These are phyloP conservation scores for Nomia melanderi DNA, from an alignment of 1,140 invertebrate species.

Conservation along the genomic window DNA sequence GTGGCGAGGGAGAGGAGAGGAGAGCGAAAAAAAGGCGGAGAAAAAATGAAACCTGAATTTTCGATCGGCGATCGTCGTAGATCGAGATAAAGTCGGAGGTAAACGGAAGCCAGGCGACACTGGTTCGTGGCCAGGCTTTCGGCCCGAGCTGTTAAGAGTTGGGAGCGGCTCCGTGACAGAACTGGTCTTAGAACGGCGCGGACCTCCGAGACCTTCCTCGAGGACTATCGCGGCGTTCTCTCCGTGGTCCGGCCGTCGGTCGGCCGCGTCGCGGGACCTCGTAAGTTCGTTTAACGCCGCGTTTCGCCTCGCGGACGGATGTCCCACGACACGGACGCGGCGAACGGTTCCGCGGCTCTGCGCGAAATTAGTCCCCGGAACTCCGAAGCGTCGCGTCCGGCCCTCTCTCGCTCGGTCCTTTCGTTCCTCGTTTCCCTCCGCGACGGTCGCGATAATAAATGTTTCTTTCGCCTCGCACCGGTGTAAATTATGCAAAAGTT, in stretches of 20 bases:
- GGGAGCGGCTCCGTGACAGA: slow-evolving; percentile 71
- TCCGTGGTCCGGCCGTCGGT: background rate
- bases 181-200: slow-evolving; percentile 64
- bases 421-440: background rate
- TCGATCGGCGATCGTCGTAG: slow-evolving; percentile 58
- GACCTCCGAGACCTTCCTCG: slow-evolving; percentile 40
- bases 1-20: background rate
- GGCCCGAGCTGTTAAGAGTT: slow-evolving; percentile 63
- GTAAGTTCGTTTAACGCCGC: background rate
- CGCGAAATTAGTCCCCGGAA: slow-evolving; percentile 32
- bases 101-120: slow-evolving; percentile 64
- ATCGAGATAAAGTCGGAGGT: slow-evolving; percentile 58
- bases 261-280: no score
- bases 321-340: background rate
- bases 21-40: slow-evolving; percentile 8
- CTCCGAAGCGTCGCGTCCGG: no score
- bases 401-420: no score
- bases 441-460: slow-evolving; percentile 24
- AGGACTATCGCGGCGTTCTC: slow-evolving; percentile 7
- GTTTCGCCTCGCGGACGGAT: slow-evolving; percentile 14
- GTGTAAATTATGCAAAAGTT: slow-evolving; percentile 40
- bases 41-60: slow-evolving; percentile 52
- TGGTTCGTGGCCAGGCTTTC: slow-evolving; percentile 61
- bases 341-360: no score
- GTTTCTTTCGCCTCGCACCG: slow-evolving; percentile 17